These are phyloP conservation scores for Aspidoscelis tigris DNA, from an alignment of 2,113 vertebrate genomes.

Conservation along the genomic window DNA sequence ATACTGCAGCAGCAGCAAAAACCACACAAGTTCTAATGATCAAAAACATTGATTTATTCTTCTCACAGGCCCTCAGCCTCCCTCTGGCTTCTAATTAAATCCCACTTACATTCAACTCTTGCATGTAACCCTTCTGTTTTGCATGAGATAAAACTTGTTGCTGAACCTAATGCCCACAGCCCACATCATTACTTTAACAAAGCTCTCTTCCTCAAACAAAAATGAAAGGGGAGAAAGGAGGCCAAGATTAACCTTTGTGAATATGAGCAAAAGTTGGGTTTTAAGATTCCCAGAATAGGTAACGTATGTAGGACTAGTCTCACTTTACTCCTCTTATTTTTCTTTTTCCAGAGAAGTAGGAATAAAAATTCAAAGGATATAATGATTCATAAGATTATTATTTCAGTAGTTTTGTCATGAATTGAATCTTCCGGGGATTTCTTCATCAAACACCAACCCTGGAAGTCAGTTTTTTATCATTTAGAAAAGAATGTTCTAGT, in stretches of 20 bases:
- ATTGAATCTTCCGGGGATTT: neutral
- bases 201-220: conserved; percentile 5
- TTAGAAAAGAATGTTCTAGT: neutral
- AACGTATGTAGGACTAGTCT: neutral
- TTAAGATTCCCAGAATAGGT: conserved; percentile 26
- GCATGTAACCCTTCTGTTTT: conserved; percentile 38
- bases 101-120: conserved; percentile 39
- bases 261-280: conserved; percentile 12
- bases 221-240: neutral
- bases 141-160: conserved; percentile 48
- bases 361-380: neutral
- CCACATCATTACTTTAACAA: neutral
- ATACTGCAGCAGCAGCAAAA: conserved; percentile 42
- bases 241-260: neutral
- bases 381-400: neutral
- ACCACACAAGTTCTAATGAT: conserved; percentile 55
- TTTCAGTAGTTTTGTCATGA: neutral
- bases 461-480: neutral
- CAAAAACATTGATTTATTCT: conserved; percentile 70
- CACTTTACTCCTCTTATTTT: neutral
- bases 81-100: conserved; percentile 65
- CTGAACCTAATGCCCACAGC: conserved; percentile 27
- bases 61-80: conserved; percentile 48
- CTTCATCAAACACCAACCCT: conserved; percentile 8
- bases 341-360: neutral